Evolutionary conservation across 2,113 vertebrate species (phyloP), one percentile per base, ranked within the genome.

Genomic region (Pteronura brasiliensis): DNA sequence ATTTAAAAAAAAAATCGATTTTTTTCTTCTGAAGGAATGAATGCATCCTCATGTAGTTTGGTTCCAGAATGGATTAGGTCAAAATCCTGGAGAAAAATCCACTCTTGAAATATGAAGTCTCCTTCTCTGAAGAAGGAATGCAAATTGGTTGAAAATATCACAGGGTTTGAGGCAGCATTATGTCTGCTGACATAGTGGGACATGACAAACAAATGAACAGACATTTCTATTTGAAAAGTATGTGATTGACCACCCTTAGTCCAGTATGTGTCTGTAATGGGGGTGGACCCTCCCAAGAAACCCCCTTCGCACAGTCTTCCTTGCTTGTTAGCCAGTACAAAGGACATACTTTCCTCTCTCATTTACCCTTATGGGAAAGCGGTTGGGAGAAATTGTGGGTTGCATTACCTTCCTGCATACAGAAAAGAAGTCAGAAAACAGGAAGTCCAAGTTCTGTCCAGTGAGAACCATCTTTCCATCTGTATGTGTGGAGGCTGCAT

Each of bases 31-130:
- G 39, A 92, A 90, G 67, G 52, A 93, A 92, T 93, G 95, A 94
- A 97, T 52, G 52, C 89, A 91, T 96, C n/a, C 93, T 97, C 89
- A 95, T 82, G 97, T 89, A 96, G n/a, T 98, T 87, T 97, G 93
- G 77, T 97, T 96, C 79, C 67, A 93, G 95, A 97, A 52, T 97
- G 92, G 98, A 98, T 98, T 98, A 98, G 96, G 96, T 96, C 95
- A 98, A 97, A 98, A 97, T 96, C 61, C 81, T 95, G n/a, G 82
- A 97, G 97, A 90, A 98, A 97, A 98, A 98, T 98, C 96, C 82
- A 95, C 39, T 95, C 65, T 71, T 11, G 47, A 97, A 97, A 98
- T 83, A 91, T 98, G 97, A 98, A 98, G 94, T 93, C 88, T 90
- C 86, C 84, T 98, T 23, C 47, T 95, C 29, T 67, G 81, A 52